These are phyloP conservation scores for Myrmophylax atrothorax DNA, from an alignment of 2,113 vertebrate genomes.

Conservation along the genomic window DNA sequence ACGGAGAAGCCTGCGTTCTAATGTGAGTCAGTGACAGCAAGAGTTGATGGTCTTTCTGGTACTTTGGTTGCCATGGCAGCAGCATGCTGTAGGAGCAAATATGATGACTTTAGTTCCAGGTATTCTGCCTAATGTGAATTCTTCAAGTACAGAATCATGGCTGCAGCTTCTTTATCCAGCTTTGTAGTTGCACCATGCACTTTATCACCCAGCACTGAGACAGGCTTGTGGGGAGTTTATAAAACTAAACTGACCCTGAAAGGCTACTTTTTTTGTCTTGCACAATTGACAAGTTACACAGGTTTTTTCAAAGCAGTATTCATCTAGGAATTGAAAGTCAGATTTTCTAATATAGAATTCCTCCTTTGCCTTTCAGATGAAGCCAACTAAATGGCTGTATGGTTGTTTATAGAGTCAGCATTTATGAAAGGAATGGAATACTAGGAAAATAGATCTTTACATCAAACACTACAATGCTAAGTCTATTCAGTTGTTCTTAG, in stretches of 20 bases:
- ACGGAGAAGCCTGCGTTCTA: not conserved
- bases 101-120: not conserved
- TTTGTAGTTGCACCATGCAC: not conserved
- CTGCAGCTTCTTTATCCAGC: not conserved
- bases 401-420: not conserved
- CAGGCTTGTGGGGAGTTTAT: not conserved
- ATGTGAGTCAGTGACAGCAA: not conserved
- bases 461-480: not conserved
- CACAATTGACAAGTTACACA: not conserved
- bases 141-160: not conserved
- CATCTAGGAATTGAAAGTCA: not conserved
- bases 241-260: not conserved
- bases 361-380: not conserved
- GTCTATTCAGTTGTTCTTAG: not conserved
- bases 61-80: conserved; percentile 45
- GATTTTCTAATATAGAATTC: not conserved
- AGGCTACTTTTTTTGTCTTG: not conserved
- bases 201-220: not conserved
- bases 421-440: not conserved
- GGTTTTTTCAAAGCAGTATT: not conserved
- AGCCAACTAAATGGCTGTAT: not conserved
- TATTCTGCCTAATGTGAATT: not conserved
- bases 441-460: not conserved
- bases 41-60: not conserved
- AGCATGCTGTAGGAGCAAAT: not conserved